phyloP scores from a whole-genome alignment of 2,888 invertebrate genomes.

The Augiades crinisus region DNA sequence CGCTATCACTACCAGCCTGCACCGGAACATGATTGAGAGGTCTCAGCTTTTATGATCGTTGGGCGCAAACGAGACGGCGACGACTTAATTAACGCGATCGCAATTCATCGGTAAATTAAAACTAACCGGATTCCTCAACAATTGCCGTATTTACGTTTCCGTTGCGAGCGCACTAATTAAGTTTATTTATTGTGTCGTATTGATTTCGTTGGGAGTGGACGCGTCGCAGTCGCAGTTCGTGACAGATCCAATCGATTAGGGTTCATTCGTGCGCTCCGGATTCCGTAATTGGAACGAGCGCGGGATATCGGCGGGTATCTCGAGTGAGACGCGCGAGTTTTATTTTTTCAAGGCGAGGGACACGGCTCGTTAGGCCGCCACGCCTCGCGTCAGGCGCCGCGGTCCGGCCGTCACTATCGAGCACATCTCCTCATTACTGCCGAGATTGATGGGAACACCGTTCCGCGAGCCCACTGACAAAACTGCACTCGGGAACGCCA shows the following conservation, averaged over 20 bases:
- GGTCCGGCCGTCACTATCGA: constrained; percentile 40
- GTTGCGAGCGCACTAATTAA: constrained; percentile 26
- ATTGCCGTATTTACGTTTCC: constrained; percentile 8
- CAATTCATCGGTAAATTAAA: constrained; percentile 18
- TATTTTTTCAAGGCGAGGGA: constrained; percentile 27
- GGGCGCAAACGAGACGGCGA: constrained; percentile 27
- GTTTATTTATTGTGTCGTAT: constrained; percentile 24
- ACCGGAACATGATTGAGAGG: constrained; percentile 44
- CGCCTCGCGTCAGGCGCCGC: constrained; percentile 39
- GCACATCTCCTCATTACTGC: constrained; percentile 54
- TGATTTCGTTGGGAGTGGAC: constrained; percentile 20
- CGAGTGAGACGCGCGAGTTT: constrained; percentile 18
- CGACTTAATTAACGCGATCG: constrained; percentile 21
- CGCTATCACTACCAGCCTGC: constrained; percentile 47
- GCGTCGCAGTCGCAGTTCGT: constrained; percentile 34
- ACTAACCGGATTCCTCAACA: background rate
- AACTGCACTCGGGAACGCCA: constrained; percentile 17
- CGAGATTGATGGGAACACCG: constrained; percentile 22
- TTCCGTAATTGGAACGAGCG: constrained; percentile 66
- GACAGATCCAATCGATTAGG: constrained; percentile 54
- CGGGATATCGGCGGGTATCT: constrained; percentile 33
- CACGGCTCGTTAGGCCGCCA: constrained; percentile 52
- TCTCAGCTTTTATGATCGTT: constrained; percentile 45
- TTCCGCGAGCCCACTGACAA: constrained; percentile 11
- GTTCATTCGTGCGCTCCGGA: constrained; percentile 57